Base-by-base conservation (phyloP, 1,140 invertebrate species). In the Panagrolaimus sp. region DNA sequence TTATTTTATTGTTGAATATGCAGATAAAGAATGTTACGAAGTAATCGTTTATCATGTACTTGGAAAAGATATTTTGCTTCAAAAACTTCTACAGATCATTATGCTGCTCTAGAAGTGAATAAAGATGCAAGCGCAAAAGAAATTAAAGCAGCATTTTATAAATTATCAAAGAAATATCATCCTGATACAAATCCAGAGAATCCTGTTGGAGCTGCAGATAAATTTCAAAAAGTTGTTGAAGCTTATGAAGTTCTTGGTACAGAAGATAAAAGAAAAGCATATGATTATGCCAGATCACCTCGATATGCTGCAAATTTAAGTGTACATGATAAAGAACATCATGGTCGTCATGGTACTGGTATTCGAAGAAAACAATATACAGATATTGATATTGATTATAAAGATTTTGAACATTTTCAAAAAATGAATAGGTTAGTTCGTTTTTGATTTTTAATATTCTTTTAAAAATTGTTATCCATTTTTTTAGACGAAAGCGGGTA, bases 121-220 rank as follows among this genome's bases (percentile, higher is more conserved):
- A 85, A 87, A 72, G 88, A 90, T 77, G 92, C 90, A 0, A 86
- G 84, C 66, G 85, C 88, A 47, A 88, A 89, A 48, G 91, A 93
- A 68, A 88, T 97, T 44, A 96, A 96, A 84, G 90, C 89, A 77
- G 87, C 91, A 0, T 96, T 96, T 80, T 87, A 91, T 72, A 92
- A 92, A 83, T 82, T 93, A 63, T 93, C 93, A 0, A 91, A 91
- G 85, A 90, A 92, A 86, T 91, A 88, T 83, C 91, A 92, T 85
- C 91, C 91, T 20, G 91, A 92, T 77, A 91, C 91, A 82, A 92
- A 92, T 84, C 89, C 89, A 27, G 88, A 84, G 2, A 74, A 72
- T 4, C 46, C 38, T 14, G 62, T 51, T 5, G 77, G 78, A 44
- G 74, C 80, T 5, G 74, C 77, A 53, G 66, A 76, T 20, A 68